Evolutionary conservation across 53 echinoderm and acorn worm genomes (phyloP).

Genomic region (Luidia sarsii): DNA sequence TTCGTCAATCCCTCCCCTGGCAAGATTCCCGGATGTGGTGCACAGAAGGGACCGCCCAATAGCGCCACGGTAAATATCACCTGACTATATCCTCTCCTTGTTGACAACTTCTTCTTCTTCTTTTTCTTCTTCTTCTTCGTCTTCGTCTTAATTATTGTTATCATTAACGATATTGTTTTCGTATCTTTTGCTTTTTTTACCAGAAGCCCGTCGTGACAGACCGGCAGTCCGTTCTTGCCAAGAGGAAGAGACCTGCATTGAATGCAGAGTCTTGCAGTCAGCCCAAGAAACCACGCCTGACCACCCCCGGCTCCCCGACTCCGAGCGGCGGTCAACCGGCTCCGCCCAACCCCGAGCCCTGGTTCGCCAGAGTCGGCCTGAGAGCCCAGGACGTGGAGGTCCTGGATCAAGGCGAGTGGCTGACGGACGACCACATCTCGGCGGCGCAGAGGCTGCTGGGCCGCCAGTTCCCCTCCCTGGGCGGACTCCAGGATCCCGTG

Average conservation of each 20-base stretch:
- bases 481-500: constrained; percentile 40
- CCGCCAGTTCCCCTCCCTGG: constrained; percentile 36
- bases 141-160: too few relatives aligned
- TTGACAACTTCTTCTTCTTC: too few relatives aligned
- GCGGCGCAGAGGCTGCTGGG: constrained; percentile 53
- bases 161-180: too few relatives aligned
- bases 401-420: constrained; percentile 39
- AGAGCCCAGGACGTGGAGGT: constrained; percentile 31
- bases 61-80: too few relatives aligned
- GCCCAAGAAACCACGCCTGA: constrained; percentile 7
- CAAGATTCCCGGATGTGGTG: too few relatives aligned
- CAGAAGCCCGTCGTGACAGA: neutral
- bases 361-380: constrained; percentile 25
- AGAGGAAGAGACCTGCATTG: neutral
- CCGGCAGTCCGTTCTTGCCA: neutral
- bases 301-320: neutral
- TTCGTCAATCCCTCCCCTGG: too few relatives aligned
- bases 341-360: neutral
- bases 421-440: constrained; percentile 46
- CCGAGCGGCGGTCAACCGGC: neutral
- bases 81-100: too few relatives aligned
- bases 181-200: neutral
- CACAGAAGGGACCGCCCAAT: too few relatives aligned
- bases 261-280: neutral
- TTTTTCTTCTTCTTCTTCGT: too few relatives aligned